phyloP scores from a whole-genome alignment of 1,140 invertebrate genomes.

The Drepana arcuata region DNA sequence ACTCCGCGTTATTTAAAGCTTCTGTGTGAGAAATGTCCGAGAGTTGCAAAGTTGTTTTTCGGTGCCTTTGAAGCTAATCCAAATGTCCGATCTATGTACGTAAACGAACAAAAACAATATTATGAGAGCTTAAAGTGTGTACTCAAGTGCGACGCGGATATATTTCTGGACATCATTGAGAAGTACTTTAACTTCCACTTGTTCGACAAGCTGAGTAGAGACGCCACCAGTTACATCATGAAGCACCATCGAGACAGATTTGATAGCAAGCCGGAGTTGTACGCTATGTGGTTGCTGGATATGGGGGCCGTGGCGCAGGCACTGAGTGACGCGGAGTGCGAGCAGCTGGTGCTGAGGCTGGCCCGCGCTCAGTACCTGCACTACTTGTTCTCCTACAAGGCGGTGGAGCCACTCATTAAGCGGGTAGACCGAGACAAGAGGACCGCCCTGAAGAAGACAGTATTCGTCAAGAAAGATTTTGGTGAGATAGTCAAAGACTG shows the following conservation, averaged over 20 bases:
- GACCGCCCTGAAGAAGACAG: constrained; percentile 12
- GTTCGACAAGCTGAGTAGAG: constrained; percentile 15
- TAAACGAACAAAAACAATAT: constrained; percentile 19
- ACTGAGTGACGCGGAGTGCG: constrained; percentile 25
- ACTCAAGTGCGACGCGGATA: constrained; percentile 26
- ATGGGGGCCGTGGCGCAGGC: constrained; percentile 21
- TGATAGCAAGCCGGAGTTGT: constrained; percentile 29
- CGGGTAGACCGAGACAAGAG: constrained; percentile 16
- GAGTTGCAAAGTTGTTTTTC: constrained; percentile 24
- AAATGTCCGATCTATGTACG: constrained; percentile 14
- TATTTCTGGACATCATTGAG: constrained; percentile 36
- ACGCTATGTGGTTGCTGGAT: constrained; percentile 27
- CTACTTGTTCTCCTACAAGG: constrained; percentile 29
- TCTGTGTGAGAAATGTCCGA: constrained; percentile 26
- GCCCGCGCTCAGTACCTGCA: constrained; percentile 30
- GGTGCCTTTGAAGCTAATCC: constrained; percentile 21
- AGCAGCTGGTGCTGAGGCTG: constrained; percentile 25
- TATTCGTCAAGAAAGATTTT: constrained; percentile 16
- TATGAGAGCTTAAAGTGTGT: constrained; percentile 27
- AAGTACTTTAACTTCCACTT: constrained; percentile 24
- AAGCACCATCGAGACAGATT: constrained; percentile 27
- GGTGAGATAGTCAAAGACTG: constrained; percentile 8
- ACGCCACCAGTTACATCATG: constrained; percentile 27
- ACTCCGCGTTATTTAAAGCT: constrained; percentile 28
- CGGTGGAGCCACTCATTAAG: constrained; percentile 37